Evolutionary conservation across 2,888 invertebrate species (phyloP).

Genomic region (Mechanitis mazaeus): DNA sequence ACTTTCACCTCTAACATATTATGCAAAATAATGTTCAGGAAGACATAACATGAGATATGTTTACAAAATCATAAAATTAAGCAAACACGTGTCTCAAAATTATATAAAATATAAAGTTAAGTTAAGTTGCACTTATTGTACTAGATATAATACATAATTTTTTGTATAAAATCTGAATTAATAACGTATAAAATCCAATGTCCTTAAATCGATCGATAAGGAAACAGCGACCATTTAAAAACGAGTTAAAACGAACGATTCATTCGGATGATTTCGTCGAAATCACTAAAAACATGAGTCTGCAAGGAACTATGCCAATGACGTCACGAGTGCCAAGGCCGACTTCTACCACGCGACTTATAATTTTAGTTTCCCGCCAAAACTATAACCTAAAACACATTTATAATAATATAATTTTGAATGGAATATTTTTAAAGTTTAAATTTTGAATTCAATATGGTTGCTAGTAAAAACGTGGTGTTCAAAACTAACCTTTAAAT

Average conservation of each 20-base stretch:
- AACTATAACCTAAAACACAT: slow-evolving; percentile 30
- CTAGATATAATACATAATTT: too few species aligned
- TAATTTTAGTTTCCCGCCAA: slow-evolving; percentile 60
- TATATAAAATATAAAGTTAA: too few species aligned
- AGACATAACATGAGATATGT: too few species aligned
- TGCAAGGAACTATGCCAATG: slow-evolving; percentile 71
- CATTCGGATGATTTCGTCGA: slow-evolving; percentile 29
- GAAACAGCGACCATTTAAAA: slow-evolving; percentile 17
- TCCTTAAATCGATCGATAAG: slow-evolving; percentile 14
- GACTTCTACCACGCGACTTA: slow-evolving; percentile 48
- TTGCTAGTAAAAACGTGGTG: slow-evolving; percentile 15
- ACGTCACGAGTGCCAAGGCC: slow-evolving; percentile 68
- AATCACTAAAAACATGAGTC: slow-evolving; percentile 41
- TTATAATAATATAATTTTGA: background rate
- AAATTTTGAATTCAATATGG: too few species aligned
- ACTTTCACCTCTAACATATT: too few species aligned
- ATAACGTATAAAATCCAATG: slow-evolving; percentile 1
- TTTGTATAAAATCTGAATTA: too few species aligned
- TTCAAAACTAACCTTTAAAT: slow-evolving; percentile 23
- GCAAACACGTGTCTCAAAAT: too few species aligned
- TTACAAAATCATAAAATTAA: too few species aligned
- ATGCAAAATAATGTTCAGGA: too few species aligned
- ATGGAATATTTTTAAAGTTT: too few species aligned
- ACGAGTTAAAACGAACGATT: slow-evolving; percentile 29
- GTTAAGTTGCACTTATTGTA: too few species aligned